phyloP scores from a whole-genome alignment of 2,797 vertebrate genomes.

The Tenualosa thibaudeaui region DNA sequence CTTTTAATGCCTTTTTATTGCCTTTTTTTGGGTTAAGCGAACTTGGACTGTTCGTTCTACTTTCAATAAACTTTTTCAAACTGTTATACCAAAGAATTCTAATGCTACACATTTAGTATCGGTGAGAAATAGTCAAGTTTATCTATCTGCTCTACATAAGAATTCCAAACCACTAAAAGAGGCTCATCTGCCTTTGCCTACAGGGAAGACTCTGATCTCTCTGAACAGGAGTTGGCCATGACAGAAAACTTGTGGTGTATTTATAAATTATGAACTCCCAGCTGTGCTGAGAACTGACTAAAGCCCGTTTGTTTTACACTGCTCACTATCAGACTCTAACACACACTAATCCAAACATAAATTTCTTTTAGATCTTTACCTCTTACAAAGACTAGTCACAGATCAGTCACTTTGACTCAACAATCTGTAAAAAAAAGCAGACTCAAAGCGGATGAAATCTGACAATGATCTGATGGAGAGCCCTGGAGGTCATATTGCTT shows the following conservation, averaged over 20 bases:
- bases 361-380: slow-evolving; percentile 16
- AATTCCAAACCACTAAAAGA: neutral
- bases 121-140: neutral
- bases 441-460: neutral
- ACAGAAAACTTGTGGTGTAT: slow-evolving; percentile 22
- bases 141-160: slow-evolving; percentile 15
- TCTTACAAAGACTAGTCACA: neutral
- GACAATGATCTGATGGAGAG: neutral
- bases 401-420: slow-evolving; percentile 12
- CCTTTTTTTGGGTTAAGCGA: neutral
- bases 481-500: neutral
- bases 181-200: slow-evolving; percentile 9
- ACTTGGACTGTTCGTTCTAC: neutral
- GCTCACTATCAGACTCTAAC: slow-evolving; percentile 6
- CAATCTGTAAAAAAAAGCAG: neutral
- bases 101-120: neutral
- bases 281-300: slow-evolving; percentile 16
- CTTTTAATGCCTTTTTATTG: neutral
- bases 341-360: slow-evolving; percentile 11
- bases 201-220: slow-evolving; percentile 19
- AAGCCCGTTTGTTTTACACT: slow-evolving; percentile 20
- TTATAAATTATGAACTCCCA: slow-evolving; percentile 26
- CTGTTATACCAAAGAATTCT: neutral
- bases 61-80: neutral
- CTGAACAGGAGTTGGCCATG: slow-evolving; percentile 13